phyloP scores from a whole-genome alignment of 2,113 vertebrate species.

The Corynorhinus townsendii region DNA sequence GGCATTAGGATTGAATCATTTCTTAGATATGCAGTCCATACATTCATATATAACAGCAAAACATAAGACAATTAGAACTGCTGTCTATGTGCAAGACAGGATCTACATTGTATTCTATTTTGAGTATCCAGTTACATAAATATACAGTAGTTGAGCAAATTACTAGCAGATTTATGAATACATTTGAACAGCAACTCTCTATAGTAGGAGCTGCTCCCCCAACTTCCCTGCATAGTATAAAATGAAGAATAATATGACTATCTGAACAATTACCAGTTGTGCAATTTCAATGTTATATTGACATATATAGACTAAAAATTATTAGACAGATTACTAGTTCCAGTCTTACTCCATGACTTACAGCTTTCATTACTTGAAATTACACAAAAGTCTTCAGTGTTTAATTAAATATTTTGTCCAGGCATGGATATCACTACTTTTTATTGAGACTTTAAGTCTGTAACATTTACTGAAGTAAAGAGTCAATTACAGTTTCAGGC shows the following conservation, averaged over 20 bases:
- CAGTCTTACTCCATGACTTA: slow-evolving; percentile 67
- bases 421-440: slow-evolving; percentile 66
- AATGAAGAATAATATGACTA: background rate
- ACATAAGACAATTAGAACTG: slow-evolving; percentile 51
- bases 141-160: slow-evolving; percentile 52
- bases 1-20: background rate
- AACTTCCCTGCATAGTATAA: slow-evolving; percentile 48
- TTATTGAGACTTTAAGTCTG: slow-evolving; percentile 68
- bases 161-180: slow-evolving; percentile 6
- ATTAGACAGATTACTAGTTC: slow-evolving; percentile 63
- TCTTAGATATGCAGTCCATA: slow-evolving; percentile 31
- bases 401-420: slow-evolving; percentile 66
- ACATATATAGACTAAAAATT: slow-evolving; percentile 70
- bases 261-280: slow-evolving; percentile 45
- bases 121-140: slow-evolving; percentile 22
- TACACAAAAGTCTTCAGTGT: slow-evolving; percentile 54
- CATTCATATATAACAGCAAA: slow-evolving; percentile 57
- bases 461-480: slow-evolving; percentile 91
- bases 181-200: slow-evolving; percentile 36
- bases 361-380: slow-evolving; percentile 53
- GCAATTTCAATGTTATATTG: slow-evolving; percentile 66
- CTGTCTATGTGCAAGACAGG: slow-evolving; percentile 67
- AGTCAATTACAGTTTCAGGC: slow-evolving; percentile 92
- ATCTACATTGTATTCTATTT: slow-evolving; percentile 19
- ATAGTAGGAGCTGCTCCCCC: slow-evolving; percentile 15